Conservation (phyloP, 2,797 vertebrate genomes). For the Fistularia commersonii region DNA sequence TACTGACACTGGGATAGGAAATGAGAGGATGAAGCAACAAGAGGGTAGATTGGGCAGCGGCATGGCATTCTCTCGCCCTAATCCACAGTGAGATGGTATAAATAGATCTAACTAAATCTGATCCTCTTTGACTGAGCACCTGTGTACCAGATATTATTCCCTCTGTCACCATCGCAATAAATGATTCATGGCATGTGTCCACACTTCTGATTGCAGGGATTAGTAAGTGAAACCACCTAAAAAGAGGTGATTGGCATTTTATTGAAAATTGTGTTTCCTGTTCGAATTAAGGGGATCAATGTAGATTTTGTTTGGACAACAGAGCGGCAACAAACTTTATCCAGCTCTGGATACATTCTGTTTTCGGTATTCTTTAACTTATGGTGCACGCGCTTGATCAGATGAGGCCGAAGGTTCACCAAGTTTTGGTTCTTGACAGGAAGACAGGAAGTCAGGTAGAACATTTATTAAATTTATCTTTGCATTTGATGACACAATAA, state of each 20-base stretch:
- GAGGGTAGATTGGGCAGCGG: conserved; percentile 40
- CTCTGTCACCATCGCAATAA: conserved; percentile 37
- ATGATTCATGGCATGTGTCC: conserved; percentile 44
- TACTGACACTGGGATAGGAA: conserved; percentile 3
- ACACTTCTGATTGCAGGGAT: conserved; percentile 22
- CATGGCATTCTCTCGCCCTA: conserved; percentile 49
- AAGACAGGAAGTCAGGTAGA: too few relatives aligned
- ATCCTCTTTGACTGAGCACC: conserved; percentile 69
- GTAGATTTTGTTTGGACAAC: too few relatives aligned
- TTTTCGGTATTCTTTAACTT: too few relatives aligned
- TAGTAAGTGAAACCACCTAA: conserved; percentile 23
- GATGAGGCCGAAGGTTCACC: too few relatives aligned
- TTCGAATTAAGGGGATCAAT: conserved; percentile 1
- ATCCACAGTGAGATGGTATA: conserved; percentile 64
- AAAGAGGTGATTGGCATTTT: conserved; percentile 18
- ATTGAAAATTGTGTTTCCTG: conserved; percentile 15
- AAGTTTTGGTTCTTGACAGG: too few relatives aligned
- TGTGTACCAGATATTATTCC: conserved; percentile 59
- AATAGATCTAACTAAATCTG: conserved; percentile 71
- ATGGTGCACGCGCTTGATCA: too few relatives aligned
- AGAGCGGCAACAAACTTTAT: too few relatives aligned
- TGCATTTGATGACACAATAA: too few relatives aligned
- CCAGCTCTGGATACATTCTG: too few relatives aligned
- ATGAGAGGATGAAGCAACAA: conserved; percentile 26
- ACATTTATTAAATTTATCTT: too few relatives aligned